phyloP scores from a whole-genome alignment of 2,797 vertebrate genomes.

The Cottoperca gobio region DNA sequence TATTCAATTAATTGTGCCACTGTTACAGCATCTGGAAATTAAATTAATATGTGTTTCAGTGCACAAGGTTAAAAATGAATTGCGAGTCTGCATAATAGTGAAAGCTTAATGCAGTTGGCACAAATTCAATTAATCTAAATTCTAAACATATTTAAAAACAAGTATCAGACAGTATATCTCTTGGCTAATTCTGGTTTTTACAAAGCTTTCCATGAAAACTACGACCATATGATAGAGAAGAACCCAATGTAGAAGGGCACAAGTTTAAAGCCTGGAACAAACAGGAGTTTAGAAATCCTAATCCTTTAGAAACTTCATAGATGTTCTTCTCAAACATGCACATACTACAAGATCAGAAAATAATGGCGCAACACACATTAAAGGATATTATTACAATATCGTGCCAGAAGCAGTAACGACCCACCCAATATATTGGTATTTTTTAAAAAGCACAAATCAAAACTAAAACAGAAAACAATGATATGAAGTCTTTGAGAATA shows the following conservation, averaged over 20 bases:
- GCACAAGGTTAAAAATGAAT: constrained; percentile 34
- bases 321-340: too few species aligned
- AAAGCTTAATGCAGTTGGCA: not conserved
- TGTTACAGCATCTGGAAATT: constrained; percentile 41
- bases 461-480: too few species aligned
- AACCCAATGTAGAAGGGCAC: not conserved
- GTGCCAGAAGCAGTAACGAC: too few species aligned
- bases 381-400: too few species aligned
- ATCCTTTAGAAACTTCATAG: too few species aligned
- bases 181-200: not conserved
- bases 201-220: not conserved
- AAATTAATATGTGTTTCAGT: constrained; percentile 38
- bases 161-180: not conserved
- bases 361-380: too few species aligned
- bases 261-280: too few species aligned
- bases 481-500: too few species aligned
- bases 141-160: not conserved
- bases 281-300: too few species aligned
- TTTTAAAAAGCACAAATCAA: too few species aligned
- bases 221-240: not conserved
- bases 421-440: too few species aligned
- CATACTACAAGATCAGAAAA: too few species aligned
- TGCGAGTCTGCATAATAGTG: constrained; percentile 17
- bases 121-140: not conserved
- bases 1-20: constrained; percentile 50